Evolutionary conservation across 2,888 invertebrate genomes (phyloP).

Genomic region (Nyleta sp.): DNA sequence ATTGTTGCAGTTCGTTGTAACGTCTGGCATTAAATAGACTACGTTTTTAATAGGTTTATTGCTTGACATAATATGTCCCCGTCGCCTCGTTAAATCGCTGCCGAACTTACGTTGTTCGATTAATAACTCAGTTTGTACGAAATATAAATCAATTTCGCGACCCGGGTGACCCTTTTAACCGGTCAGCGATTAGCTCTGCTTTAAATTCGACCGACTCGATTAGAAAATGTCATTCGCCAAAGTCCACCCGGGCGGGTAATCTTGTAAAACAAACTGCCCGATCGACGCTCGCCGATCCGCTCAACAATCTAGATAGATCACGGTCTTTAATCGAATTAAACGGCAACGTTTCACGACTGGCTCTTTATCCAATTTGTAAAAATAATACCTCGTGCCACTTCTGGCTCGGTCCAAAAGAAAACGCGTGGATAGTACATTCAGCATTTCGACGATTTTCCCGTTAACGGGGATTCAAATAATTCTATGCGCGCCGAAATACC

Average conservation of each 20-base stretch:
- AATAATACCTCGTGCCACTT: conserved; percentile 33
- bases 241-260: conserved; percentile 26
- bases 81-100: no score
- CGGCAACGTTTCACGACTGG: conserved; percentile 16
- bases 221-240: conserved; percentile 13
- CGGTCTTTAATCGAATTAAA: conserved; percentile 40
- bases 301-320: conserved; percentile 29
- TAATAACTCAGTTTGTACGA: conserved; percentile 3
- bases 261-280: conserved; percentile 17
- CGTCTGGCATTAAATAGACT: conserved; percentile 27
- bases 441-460: conserved; percentile 11
- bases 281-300: conserved; percentile 8
- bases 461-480: conserved; percentile 20
- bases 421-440: neutral
- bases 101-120: neutral
- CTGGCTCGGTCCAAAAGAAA: conserved; percentile 10
- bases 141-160: conserved; percentile 16
- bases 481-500: neutral
- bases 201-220: conserved; percentile 22
- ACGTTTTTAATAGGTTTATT: conserved; percentile 24
- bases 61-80: conserved; percentile 4
- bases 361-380: conserved; percentile 51
- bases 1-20: conserved; percentile 24
- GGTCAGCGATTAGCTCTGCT: no score
- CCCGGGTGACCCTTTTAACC: no score